phyloP scores from a whole-genome alignment of 2,797 vertebrate genomes.

The Trematomus bernacchii region DNA sequence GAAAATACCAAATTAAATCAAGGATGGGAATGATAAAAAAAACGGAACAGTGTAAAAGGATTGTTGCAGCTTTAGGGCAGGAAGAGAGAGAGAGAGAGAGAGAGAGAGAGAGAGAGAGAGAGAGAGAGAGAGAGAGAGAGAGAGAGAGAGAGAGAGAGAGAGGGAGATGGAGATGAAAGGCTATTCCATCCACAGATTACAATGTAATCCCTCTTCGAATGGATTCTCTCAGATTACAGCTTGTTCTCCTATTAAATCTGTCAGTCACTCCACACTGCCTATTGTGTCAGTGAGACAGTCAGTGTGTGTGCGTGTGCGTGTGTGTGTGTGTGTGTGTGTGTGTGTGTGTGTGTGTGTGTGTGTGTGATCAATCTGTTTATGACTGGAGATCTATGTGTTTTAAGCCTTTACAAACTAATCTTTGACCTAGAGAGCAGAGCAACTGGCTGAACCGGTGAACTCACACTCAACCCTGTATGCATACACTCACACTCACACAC shows the following conservation, averaged over 20 bases:
- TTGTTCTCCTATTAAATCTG: slow-evolving; percentile 79
- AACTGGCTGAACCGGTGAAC: slow-evolving; percentile 42
- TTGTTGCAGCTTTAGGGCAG: slow-evolving; percentile 54
- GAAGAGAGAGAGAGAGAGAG: slow-evolving; percentile 44
- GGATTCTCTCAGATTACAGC: slow-evolving; percentile 80
- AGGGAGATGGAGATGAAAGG: slow-evolving; percentile 63
- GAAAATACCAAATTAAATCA: slow-evolving; percentile 60
- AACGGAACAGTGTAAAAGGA: slow-evolving; percentile 50
- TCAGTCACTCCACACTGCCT: slow-evolving; percentile 62
- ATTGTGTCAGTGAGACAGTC: slow-evolving; percentile 47
- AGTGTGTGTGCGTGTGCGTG: slow-evolving; percentile 23
- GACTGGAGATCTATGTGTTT: slow-evolving; percentile 64
- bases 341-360: slow-evolving; percentile 22
- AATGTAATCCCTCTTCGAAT: slow-evolving; percentile 75
- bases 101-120: slow-evolving; percentile 18
- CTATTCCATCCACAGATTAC: slow-evolving; percentile 76
- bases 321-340: slow-evolving; percentile 22
- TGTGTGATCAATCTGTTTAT: slow-evolving; percentile 47
- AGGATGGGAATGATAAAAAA: slow-evolving; percentile 36
- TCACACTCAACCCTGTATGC: slow-evolving; percentile 3
- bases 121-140: slow-evolving; percentile 22
- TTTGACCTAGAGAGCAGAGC: slow-evolving; percentile 64
- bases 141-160: slow-evolving; percentile 17
- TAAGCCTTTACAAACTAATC: slow-evolving; percentile 72
- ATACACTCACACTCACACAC: slow-evolving; percentile 21